Conservation (phyloP, 2,888 invertebrate species). For the Noctua comes region DNA sequence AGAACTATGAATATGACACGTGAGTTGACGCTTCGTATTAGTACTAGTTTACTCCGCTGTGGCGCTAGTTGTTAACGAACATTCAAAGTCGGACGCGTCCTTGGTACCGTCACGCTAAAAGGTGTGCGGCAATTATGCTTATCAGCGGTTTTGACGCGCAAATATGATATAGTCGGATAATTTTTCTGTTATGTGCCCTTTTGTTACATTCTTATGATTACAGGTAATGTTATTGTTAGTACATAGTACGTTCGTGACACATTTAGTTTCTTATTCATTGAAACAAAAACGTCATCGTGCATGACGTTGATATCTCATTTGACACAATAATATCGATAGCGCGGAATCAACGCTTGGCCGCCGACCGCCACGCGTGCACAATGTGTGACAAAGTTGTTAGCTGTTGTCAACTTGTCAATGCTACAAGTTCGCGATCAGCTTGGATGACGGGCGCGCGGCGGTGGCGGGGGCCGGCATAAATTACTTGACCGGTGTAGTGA, state of each 20-base stretch:
- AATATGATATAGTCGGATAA: slow-evolving; percentile 10
- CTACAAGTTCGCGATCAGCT: neutral
- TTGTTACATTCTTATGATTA: neutral
- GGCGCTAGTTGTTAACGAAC: slow-evolving; percentile 32
- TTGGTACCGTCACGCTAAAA: neutral
- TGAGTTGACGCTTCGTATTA: slow-evolving; percentile 48
- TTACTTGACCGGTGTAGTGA: slow-evolving; percentile 4
- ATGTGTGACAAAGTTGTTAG: neutral
- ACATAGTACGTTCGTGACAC: neutral
- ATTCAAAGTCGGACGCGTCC: slow-evolving; percentile 12
- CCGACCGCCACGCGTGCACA: neutral
- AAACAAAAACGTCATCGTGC: neutral
- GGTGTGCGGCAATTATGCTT: slow-evolving; percentile 12
- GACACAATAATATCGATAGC: slow-evolving; percentile 3
- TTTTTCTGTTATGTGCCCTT: neutral
- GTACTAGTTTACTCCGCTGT: slow-evolving; percentile 27
- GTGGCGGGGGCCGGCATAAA: neutral
- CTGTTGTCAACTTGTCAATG: slow-evolving; percentile 11
- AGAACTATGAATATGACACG: slow-evolving; percentile 66
- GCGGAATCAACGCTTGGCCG: neutral
- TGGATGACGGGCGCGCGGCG: neutral
- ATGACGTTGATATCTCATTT: slow-evolving; percentile 16
- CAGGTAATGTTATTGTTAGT: slow-evolving; percentile 11
- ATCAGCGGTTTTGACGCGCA: slow-evolving; percentile 7
- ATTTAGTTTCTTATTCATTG: neutral